Percentiles rank a stretch among this genome's conserved stretches.
Evolutionary conservation across 2,888 invertebrate species (phyloP).

Genomic region (Apodemia mormo): DNA sequence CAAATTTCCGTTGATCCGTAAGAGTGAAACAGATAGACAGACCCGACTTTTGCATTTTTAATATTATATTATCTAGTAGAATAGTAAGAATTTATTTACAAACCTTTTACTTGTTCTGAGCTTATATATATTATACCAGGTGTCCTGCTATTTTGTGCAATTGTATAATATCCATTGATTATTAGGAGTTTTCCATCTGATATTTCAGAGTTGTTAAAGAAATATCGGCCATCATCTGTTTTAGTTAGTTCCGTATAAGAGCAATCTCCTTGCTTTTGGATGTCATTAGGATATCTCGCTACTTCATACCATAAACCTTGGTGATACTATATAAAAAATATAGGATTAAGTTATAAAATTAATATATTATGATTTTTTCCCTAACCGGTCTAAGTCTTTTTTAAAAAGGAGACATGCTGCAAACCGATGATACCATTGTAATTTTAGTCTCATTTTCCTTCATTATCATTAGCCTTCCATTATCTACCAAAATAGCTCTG

Average conservation of each 20-base stretch:
- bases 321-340: neutral
- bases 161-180: neutral
- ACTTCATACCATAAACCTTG: neutral
- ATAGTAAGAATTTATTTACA: neutral
- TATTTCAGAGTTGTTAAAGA: neutral
- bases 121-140: neutral
- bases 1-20: no score
- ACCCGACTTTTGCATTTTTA: no score
- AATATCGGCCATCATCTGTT: neutral
- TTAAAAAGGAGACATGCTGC: no score
- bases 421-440: no score
- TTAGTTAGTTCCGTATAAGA: neutral
- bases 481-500: no score
- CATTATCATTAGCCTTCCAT: no score
- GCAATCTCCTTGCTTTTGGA: neutral
- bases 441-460: no score
- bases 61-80: no score
- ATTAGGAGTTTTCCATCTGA: neutral
- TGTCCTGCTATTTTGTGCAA: neutral
- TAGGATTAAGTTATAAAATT: no score
- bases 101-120: neutral
- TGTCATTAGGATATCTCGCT: slow-evolving; percentile 1
- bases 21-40: no score
- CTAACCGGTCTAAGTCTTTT: no score
- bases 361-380: no score